Base-by-base conservation (phyloP, 2,888 invertebrate species). In the Idaea straminata region DNA sequence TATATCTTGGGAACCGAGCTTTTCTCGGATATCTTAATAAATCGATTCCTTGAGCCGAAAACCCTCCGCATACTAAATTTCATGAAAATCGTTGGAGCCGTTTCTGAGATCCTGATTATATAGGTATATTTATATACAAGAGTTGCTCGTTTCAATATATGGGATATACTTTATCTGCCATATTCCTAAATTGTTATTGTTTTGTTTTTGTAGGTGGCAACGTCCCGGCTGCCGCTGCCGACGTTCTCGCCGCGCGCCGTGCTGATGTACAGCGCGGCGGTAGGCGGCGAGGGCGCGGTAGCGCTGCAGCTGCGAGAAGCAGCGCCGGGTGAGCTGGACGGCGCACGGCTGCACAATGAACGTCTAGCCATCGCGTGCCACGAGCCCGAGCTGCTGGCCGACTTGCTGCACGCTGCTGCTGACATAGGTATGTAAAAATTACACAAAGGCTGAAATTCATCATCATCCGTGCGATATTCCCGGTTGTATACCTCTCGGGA, bases 351-450 rank as follows among this genome's bases (percentile, higher is more conserved):
- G 69, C 93, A 93, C 78, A 94, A 95, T 77, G 95, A 96, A 75
- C 94, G 96, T 77, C 94, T 96, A 70, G 95, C 95, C 76, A 95
- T 95, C 81, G 95, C 96, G 73, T 96, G 96, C 88, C 95, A 96
- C 82, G 96, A 96, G 88, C 95, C 96, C 36, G 96, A 96, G 80
- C 94, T 96, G 83, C 92, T 96, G 66, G 95, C 95, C 62, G 96
- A 96, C 85, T 92, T 96, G 79, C 92, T 96, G 74, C 95, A 96
- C 74, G 94, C 95, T 64, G 94, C 95, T 70, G 94, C 94, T 79
- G 94, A 92, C 66, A 90, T 91, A 65, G 91, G 92, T 90, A 38
- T 82, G 86, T 80, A n/a, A 34, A n/a, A 61, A 61, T 47, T 5
- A 13, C 36, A 61, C 5, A 34, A 15, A 7, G 25, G 25, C 25